Conservation (phyloP, 2,797 vertebrate species). For the Alauda arvensis region DNA sequence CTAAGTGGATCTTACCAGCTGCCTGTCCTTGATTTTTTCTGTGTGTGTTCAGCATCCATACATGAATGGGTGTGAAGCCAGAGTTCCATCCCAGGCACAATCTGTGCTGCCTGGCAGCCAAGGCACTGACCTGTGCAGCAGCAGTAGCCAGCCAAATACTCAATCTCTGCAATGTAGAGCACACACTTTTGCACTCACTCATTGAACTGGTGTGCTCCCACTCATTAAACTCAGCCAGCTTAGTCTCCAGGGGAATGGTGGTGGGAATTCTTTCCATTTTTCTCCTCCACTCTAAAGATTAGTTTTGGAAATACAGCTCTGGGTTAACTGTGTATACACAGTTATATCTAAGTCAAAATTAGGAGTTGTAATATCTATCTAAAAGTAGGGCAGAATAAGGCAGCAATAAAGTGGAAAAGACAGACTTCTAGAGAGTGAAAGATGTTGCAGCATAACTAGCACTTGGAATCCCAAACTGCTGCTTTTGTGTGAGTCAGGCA, state of each 20-base stretch:
- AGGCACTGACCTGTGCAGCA: neutral
- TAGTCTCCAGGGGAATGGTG: neutral
- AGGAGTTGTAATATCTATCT: neutral
- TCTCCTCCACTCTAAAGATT: neutral
- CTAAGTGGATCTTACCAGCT: neutral
- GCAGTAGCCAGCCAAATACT: neutral
- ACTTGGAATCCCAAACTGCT: neutral
- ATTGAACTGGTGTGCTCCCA: neutral
- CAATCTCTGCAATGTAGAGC: neutral
- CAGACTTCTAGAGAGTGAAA: neutral
- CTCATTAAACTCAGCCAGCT: neutral
- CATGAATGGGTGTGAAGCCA: rapidly evolving
- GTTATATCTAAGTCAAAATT: neutral
- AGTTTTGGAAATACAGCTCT: neutral
- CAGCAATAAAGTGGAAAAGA: neutral
- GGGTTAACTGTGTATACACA: neutral
- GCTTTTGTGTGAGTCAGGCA: neutral
- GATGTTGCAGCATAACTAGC: neutral
- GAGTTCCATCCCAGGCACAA: neutral
- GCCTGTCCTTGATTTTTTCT: neutral
- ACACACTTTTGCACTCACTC: rapidly evolving
- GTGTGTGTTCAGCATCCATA: neutral
- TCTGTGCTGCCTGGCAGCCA: neutral
- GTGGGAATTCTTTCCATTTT: neutral
- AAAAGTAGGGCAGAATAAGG: neutral